Evolutionary conservation across 1,140 invertebrate genomes (phyloP), one percentile per base, ranked within the genome.

Genomic region (Aculops lycopersici): DNA sequence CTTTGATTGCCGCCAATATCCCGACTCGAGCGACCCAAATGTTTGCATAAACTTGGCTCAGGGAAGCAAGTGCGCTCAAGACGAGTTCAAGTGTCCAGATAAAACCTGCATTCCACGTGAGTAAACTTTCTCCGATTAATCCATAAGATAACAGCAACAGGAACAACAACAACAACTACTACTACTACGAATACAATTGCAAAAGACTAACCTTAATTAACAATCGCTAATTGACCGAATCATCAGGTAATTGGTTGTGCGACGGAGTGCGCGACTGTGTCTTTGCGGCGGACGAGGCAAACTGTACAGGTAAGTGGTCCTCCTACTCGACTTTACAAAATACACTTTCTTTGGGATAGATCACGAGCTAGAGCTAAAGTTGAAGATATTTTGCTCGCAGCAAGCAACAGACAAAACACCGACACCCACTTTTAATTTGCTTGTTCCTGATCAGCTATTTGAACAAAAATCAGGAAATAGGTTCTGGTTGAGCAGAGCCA

Each of bases 1-100:
- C 8, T 69, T 71, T 45, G 55, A 64, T 42, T 67, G 65, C 44
- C 60, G 60, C 21, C 58, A 59, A 19, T 71, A 70, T 52, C 63
- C 65, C 2, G 63, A 65, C 38, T 57, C 55, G 13, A 54, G 58
- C 17, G 49, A 57, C 39, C 50, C 53, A 3, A 44, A 44, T 16
- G 49, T 55, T 31, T 59, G 58, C 44, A 46, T 58, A n/a, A 55
- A 58, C 45, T 43, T 57, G n/a, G 52, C 53, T n/a, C 50, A 48
- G 47, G 53, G 55, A 52, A 48, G 24, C 31, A 35, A 18, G 14
- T 44, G 46, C 38, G 38, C 41, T n/a, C 15, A 20, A 3, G 42
- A 41, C 35, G 44, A 49, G 38, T 48, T 44, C 20, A 44, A 49
- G 20, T 41, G 44, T 39, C 46, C 46, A 14, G 46, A 47, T 36